phyloP scores from a whole-genome alignment of 2,888 invertebrate genomes.

The Melieria picta region DNA sequence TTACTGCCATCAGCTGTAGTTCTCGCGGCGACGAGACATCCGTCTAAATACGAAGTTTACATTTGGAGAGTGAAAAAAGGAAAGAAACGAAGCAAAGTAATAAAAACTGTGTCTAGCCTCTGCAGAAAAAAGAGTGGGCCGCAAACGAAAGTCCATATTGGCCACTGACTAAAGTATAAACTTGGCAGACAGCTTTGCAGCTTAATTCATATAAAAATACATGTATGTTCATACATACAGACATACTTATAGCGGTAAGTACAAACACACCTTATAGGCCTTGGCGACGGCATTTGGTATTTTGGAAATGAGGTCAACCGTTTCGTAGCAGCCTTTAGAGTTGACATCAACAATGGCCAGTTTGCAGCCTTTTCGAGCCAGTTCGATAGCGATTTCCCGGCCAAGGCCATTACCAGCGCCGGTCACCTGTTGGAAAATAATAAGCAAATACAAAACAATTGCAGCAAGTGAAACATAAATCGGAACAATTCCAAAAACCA shows the following conservation, averaged over 20 bases:
- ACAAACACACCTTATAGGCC: constrained; percentile 58
- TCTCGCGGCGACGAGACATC: constrained; percentile 64
- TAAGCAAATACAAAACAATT: background rate
- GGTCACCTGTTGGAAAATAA: constrained; percentile 59
- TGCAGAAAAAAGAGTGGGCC: too few relatives aligned
- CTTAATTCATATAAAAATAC: background rate
- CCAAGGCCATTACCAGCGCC: constrained; percentile 68
- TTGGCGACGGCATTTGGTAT: constrained; percentile 60
- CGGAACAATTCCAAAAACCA: constrained; percentile 10
- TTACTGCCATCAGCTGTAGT: constrained; percentile 58
- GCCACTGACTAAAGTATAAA: too few relatives aligned
- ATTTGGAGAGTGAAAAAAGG: background rate
- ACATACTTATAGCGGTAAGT: constrained; percentile 18
- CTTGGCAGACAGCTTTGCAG: too few relatives aligned
- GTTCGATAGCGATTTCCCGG: constrained; percentile 64
- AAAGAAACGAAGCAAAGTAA: background rate
- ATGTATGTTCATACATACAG: background rate
- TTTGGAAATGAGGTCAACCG: constrained; percentile 59
- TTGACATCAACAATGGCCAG: constrained; percentile 66
- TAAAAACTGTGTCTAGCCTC: too few relatives aligned
- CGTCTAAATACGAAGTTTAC: constrained; percentile 47
- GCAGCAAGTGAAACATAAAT: background rate
- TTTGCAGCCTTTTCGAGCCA: constrained; percentile 65
- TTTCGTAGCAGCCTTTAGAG: constrained; percentile 61
- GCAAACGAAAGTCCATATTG: too few relatives aligned